Conservation (phyloP, 2,888 invertebrate genomes). For the Limnephilus lunatus region DNA sequence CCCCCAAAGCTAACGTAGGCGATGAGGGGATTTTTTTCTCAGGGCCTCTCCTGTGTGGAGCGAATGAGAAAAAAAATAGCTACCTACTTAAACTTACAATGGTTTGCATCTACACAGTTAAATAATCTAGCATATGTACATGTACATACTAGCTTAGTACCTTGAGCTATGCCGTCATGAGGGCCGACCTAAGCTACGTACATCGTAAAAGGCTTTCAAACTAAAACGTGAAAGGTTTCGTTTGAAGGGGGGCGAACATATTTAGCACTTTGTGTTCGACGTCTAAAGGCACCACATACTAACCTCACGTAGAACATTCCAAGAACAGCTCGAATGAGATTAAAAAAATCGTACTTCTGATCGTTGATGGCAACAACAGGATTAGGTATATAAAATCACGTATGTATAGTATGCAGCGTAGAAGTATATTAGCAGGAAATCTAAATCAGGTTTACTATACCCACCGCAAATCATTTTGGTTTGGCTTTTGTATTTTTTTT, state of each 20-base stretch:
- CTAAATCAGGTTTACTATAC: too few relatives aligned
- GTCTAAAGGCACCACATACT: not conserved
- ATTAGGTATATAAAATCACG: not conserved
- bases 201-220: slow-evolving; percentile 13
- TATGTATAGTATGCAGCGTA: too few relatives aligned
- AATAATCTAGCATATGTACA: not conserved
- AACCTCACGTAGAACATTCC: not conserved
- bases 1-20: too few relatives aligned
- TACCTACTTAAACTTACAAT: not conserved
- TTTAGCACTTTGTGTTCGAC: slow-evolving; percentile 36
- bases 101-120: not conserved
- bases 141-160: not conserved
- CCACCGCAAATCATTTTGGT: too few relatives aligned
- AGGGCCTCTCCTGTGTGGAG: too few relatives aligned
- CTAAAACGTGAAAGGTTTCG: slow-evolving; percentile 14
- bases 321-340: not conserved
- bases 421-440: too few relatives aligned
- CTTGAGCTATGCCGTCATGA: not conserved
- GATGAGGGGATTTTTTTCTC: too few relatives aligned
- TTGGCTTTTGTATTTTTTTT: too few relatives aligned
- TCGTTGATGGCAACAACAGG: not conserved
- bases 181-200: not conserved
- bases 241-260: slow-evolving; percentile 17
- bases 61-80: too few relatives aligned
- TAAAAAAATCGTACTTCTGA: not conserved